Conservation (phyloP, 1,140 invertebrate species). For the Colletes latitarsis region DNA sequence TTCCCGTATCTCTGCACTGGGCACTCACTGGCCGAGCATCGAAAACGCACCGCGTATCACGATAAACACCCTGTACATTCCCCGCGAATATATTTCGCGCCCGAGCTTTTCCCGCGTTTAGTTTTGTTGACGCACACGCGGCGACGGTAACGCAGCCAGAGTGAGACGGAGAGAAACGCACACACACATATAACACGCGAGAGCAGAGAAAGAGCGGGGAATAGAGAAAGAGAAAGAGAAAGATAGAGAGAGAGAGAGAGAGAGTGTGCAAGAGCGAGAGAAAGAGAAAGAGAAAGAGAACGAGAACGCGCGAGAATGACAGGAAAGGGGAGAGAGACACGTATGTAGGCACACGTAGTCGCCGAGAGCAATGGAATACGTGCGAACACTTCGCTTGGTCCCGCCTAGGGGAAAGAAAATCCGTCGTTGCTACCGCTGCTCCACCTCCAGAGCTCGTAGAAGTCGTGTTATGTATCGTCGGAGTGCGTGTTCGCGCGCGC, state of each 20-base stretch:
- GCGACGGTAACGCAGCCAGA: slow-evolving; percentile 18
- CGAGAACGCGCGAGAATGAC: background rate
- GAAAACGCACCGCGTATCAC: slow-evolving; percentile 41
- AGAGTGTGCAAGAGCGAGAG: background rate
- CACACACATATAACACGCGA: slow-evolving; percentile 11
- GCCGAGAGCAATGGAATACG: slow-evolving; percentile 21
- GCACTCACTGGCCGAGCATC: slow-evolving; percentile 47
- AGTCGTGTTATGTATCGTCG: slow-evolving; percentile 11
- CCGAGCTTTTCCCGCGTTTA: slow-evolving; percentile 60
- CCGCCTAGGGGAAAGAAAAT: slow-evolving; percentile 39
- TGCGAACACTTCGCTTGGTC: slow-evolving; percentile 32
- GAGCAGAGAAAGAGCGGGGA: background rate
- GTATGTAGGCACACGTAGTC: background rate
- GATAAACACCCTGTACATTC: slow-evolving; percentile 45
- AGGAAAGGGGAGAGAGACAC: background rate
- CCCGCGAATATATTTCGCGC: slow-evolving; percentile 26
- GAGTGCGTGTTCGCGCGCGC: slow-evolving; percentile 47
- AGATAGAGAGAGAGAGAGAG: background rate
- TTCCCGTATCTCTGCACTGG: slow-evolving; percentile 32
- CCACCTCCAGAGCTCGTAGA: slow-evolving; percentile 26
- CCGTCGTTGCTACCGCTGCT: slow-evolving; percentile 28
- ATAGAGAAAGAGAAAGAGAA: background rate
- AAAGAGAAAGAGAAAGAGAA: background rate
- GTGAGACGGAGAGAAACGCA: slow-evolving; percentile 31
- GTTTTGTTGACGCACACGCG: slow-evolving; percentile 44